Percentiles rank a stretch among this genome's conserved stretches.
phyloP scores from a whole-genome alignment of 2,797 vertebrate species.

The Momotus momota region DNA sequence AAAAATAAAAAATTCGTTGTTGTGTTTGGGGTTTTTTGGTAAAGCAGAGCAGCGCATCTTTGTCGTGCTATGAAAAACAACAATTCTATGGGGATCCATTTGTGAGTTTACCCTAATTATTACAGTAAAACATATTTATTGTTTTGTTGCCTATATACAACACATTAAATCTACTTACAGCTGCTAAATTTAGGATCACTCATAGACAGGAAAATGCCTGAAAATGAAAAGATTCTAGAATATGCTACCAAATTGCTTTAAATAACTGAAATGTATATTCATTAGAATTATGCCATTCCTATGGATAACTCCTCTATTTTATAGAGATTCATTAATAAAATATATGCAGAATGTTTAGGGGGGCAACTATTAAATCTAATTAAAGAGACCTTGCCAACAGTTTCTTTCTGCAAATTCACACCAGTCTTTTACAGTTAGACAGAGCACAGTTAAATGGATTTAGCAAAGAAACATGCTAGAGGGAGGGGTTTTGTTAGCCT shows the following conservation, averaged over 20 bases:
- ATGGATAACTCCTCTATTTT: neutral
- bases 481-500: neutral
- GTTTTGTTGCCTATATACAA: neutral
- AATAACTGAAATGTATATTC: neutral
- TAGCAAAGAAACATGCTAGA: neutral
- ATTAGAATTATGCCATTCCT: neutral
- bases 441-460: neutral
- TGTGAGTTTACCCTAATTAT: neutral
- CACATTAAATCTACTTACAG: neutral
- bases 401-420: neutral
- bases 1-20: too few species aligned
- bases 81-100: neutral
- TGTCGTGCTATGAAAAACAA: neutral
- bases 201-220: neutral
- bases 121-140: neutral
- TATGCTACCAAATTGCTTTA: neutral
- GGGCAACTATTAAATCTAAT: neutral
- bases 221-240: neutral
- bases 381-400: neutral
- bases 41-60: neutral
- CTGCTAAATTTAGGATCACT: slow-evolving; percentile 11
- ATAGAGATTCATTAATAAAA: neutral
- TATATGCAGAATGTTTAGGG: neutral
- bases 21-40: neutral
- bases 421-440: neutral